phyloP scores from a whole-genome alignment of 2,888 invertebrate genomes.

The Epinotia nisella region DNA sequence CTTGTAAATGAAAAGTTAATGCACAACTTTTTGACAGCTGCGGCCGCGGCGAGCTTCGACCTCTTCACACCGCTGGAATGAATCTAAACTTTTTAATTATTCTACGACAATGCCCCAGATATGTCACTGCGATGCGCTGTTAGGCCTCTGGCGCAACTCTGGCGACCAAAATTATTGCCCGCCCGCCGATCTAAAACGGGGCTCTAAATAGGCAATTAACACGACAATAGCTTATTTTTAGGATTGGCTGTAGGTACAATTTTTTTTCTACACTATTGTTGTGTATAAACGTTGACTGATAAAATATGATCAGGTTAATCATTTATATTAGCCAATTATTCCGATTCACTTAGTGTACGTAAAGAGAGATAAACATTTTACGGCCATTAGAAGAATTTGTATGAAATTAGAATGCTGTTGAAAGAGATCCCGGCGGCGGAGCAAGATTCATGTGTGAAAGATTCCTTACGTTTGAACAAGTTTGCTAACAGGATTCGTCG shows the following conservation, averaged over 20 bases:
- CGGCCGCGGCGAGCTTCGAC: slow-evolving; percentile 62
- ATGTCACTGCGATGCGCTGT: slow-evolving; percentile 54
- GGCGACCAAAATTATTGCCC: neutral
- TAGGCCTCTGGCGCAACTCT: slow-evolving; percentile 11
- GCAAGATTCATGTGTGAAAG: slow-evolving; percentile 18
- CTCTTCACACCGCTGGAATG: slow-evolving; percentile 65
- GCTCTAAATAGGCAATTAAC: neutral
- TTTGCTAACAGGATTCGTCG: slow-evolving; percentile 16
- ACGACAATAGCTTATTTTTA: neutral
- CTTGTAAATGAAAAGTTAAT: slow-evolving; percentile 82
- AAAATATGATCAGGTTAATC: neutral
- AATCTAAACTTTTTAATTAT: slow-evolving; percentile 77
- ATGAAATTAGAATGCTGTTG: neutral
- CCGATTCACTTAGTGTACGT: neutral
- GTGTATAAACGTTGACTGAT: too few relatives aligned
- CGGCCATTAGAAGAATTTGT: neutral
- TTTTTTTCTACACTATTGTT: too few relatives aligned
- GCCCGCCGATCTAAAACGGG: neutral
- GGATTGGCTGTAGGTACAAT: neutral
- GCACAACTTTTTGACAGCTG: slow-evolving; percentile 74
- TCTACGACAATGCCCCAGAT: slow-evolving; percentile 61
- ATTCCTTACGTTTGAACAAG: slow-evolving; percentile 25
- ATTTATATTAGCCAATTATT: neutral
- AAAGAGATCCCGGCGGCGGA: neutral
- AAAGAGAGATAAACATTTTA: neutral